phyloP scores from a whole-genome alignment of 2,888 invertebrate genomes.

The Andrena dorsata region DNA sequence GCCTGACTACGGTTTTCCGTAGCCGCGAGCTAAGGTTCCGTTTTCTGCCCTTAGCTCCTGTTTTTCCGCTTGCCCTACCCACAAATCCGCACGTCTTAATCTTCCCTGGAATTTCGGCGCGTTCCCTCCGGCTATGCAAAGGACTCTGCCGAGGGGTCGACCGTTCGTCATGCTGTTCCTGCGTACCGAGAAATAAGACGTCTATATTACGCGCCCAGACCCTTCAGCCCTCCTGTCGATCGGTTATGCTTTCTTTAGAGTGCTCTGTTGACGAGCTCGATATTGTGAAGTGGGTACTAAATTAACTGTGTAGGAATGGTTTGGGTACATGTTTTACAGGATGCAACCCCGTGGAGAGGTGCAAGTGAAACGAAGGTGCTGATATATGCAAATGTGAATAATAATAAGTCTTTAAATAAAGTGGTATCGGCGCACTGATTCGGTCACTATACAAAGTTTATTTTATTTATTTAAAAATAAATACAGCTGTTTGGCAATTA shows the following conservation, averaged over 20 bases:
- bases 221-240: slow-evolving; percentile 23
- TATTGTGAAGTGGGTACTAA: not conserved
- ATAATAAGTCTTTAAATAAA: no score
- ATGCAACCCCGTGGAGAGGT: no score
- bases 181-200: slow-evolving; percentile 62
- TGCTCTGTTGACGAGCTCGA: slow-evolving; percentile 9
- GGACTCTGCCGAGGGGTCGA: slow-evolving; percentile 60
- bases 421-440: no score
- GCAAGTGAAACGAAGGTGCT: no score
- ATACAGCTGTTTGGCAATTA: no score
- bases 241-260: slow-evolving; percentile 18
- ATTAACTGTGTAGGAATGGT: not conserved
- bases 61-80: slow-evolving; percentile 73
- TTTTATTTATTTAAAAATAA: no score
- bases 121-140: slow-evolving; percentile 73
- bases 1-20: slow-evolving; percentile 71
- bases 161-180: slow-evolving; percentile 67
- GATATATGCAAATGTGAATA: no score
- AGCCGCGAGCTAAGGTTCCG: slow-evolving; percentile 80
- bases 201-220: slow-evolving; percentile 55
- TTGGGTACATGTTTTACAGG: no score
- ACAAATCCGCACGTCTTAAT: slow-evolving; percentile 76
- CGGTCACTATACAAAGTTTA: no score
- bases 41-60: slow-evolving; percentile 72
- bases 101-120: slow-evolving; percentile 72